Percentiles rank a stretch among this genome's conserved stretches.
Evolutionary conservation across 2,888 invertebrate species (phyloP).

Genomic region (Diachrysia chrysitis): DNA sequence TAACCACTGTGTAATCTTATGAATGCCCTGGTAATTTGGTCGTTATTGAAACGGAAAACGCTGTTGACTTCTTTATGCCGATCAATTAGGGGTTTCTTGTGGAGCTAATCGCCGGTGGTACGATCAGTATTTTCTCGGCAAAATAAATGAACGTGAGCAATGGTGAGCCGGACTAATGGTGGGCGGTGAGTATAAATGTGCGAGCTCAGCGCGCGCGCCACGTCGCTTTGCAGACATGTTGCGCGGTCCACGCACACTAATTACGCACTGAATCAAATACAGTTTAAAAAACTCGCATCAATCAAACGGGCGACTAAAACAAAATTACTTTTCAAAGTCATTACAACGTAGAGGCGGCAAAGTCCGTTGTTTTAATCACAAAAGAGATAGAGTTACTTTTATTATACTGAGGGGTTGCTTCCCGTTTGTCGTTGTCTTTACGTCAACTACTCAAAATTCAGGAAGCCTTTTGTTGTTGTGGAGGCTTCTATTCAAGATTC

Average conservation of each 20-base stretch:
- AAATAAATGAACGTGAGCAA: slow-evolving; percentile 62
- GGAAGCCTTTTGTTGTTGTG: slow-evolving; percentile 79
- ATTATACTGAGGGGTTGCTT: slow-evolving; percentile 63
- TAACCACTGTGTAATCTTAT: slow-evolving; percentile 65
- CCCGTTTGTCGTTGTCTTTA: slow-evolving; percentile 67
- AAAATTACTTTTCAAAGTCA: slow-evolving; percentile 62
- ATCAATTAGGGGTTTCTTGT: slow-evolving; percentile 70
- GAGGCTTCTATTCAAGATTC: slow-evolving; percentile 80
- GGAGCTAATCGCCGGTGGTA: slow-evolving; percentile 56
- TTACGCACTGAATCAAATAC: slow-evolving; percentile 59
- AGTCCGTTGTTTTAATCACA: slow-evolving; percentile 67
- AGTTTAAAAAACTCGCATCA: slow-evolving; percentile 53
- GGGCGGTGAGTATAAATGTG: slow-evolving; percentile 67
- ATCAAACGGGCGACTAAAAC: slow-evolving; percentile 57
- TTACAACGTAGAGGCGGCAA: slow-evolving; percentile 47
- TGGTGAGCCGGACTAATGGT: slow-evolving; percentile 65
- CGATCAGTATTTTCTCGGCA: slow-evolving; percentile 59
- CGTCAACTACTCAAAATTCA: slow-evolving; percentile 81
- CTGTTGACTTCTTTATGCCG: slow-evolving; percentile 64
- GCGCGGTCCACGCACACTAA: slow-evolving; percentile 65
- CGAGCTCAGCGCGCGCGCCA: slow-evolving; percentile 62
- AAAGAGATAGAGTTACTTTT: slow-evolving; percentile 70
- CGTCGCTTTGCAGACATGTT: slow-evolving; percentile 69
- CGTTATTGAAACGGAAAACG: slow-evolving; percentile 60
- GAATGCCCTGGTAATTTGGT: slow-evolving; percentile 63